phyloP scores from a whole-genome alignment of 2,113 vertebrate genomes.

The Arizona elegans region DNA sequence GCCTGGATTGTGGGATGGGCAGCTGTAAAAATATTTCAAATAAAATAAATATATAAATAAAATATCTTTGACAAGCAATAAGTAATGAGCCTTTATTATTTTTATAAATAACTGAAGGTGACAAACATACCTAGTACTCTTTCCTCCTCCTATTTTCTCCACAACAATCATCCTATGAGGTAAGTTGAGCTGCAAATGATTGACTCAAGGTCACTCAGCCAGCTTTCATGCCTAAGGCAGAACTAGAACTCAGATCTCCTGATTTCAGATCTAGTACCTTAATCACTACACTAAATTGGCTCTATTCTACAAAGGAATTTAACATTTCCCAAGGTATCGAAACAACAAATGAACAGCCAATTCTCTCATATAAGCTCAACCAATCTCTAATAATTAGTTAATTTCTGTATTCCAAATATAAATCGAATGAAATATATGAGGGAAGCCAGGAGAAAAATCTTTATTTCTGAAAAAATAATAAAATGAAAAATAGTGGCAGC shows the following conservation, averaged over 20 bases:
- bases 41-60: background rate
- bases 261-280: background rate
- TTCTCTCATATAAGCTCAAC: background rate
- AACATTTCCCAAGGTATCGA: background rate
- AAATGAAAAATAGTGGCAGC: background rate
- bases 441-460: background rate
- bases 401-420: background rate
- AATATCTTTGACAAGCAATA: background rate
- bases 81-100: background rate
- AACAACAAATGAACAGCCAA: background rate
- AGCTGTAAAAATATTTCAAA: background rate
- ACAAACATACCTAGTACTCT: background rate
- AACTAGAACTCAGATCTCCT: background rate
- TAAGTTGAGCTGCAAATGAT: background rate
- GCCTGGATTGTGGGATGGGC: background rate
- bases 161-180: background rate
- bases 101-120: background rate
- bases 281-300: background rate
- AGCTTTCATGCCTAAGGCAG: background rate
- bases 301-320: background rate
- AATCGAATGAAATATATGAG: background rate
- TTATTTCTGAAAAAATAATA: background rate
- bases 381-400: background rate
- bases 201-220: background rate
- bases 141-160: background rate